Conservation (phyloP, 2,797 vertebrate species). For the Cuniculus paca region DNA sequence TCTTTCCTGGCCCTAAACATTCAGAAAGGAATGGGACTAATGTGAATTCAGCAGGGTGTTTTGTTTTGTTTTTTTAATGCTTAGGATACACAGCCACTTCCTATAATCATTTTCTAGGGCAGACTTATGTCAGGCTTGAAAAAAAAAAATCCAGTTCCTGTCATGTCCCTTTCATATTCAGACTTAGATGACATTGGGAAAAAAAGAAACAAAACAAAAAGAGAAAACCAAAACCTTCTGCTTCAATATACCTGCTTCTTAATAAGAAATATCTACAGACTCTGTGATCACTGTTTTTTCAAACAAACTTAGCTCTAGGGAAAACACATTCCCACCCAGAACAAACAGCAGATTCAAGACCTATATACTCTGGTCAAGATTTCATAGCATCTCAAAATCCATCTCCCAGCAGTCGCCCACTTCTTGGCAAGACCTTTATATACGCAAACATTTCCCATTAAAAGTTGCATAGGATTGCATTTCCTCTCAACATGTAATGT, state of each 20-base stretch:
- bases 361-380: not conserved
- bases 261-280: not conserved
- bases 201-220: not conserved
- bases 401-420: not conserved
- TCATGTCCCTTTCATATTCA: not conserved
- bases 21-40: not conserved
- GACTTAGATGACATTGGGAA: not conserved
- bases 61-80: not conserved
- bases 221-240: not conserved
- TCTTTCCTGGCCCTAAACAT: not conserved
- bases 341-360: not conserved
- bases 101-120: not conserved
- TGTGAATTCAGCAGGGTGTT: not conserved
- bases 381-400: not conserved
- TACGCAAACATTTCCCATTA: not conserved
- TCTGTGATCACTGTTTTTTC: not conserved
- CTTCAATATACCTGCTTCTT: not conserved
- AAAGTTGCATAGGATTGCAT: not conserved
- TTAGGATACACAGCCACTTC: not conserved
- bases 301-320: not conserved
- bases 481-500: not conserved
- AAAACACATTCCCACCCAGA: not conserved
- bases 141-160: not conserved
- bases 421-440: constrained; percentile 1
- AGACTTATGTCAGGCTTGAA: not conserved